Evolutionary conservation across 23 tunicate species (phyloP), one percentile per base, ranked within the genome.

Genomic region (Trididemnum nubilum): DNA sequence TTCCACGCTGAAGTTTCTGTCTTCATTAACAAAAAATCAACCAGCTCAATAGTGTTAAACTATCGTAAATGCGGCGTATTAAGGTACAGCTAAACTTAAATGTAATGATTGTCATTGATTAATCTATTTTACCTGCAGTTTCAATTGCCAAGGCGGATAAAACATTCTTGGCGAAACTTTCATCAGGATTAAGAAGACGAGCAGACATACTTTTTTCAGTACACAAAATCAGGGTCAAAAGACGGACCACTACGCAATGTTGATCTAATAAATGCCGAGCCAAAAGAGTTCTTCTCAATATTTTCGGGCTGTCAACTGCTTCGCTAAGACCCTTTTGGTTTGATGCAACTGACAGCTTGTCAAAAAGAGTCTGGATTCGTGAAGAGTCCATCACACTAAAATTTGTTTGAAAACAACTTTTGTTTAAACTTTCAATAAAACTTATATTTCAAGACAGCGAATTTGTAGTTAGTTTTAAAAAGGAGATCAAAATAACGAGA

Each of bases 321-420:
- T 33, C 29, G 37, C 51, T 65, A 35, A 35, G 32, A 22, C 71
- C 79, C 0, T 3, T 7, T 29, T 78, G 29, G 58, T 59, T 51
- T 24, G 82, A 52, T 29, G 86, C 49, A 7, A 71, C 15, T 22
- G 61, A 39, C 34, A 85, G 12, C 51, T 85, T 85, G 51, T 38
- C 67, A 64, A 85, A 85, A 32, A 85, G 34, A 27, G 67, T 2
- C 33, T 85, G 73, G 4, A 85, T 64, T 37, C 82, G 82, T 5
- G 31, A 29, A 29, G 64, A 51, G 36, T 85, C 82, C 29, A 85
- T 35, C 22, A 85, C 75, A 60, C 87, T 83, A 22, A 52, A 77
- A 52, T 9, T 36, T 7, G 38, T 37, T 7, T 69, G 37, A 22
- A 24, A 15, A 7, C 25, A 49, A 49, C 57, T n/a, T n/a, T n/a